phyloP scores from a whole-genome alignment of 2,113 vertebrate species.

The Marmota flaviventris region DNA sequence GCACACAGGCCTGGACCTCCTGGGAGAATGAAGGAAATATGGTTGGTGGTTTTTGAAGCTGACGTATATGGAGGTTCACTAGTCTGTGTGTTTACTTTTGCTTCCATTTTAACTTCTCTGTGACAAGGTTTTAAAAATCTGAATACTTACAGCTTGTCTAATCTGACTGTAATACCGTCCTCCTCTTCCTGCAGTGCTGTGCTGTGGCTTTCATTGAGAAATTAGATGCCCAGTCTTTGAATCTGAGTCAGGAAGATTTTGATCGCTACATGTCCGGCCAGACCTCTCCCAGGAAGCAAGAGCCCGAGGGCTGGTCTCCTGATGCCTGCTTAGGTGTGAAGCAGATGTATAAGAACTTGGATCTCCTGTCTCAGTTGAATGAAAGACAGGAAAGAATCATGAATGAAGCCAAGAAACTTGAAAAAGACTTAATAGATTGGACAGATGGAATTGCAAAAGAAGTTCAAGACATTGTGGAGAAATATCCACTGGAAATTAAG shows the following conservation, averaged over 20 bases:
- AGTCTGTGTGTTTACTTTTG: background rate
- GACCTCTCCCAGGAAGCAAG: constrained; percentile 91
- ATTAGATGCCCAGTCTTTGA: constrained; percentile 96
- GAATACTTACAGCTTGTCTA: background rate
- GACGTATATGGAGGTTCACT: background rate
- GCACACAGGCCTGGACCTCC: background rate
- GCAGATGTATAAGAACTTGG: constrained; percentile 94
- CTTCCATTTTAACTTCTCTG: background rate
- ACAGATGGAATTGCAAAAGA: constrained; percentile 92
- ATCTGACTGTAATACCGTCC: background rate
- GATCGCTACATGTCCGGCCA: constrained; percentile 97
- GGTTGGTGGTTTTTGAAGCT: background rate
- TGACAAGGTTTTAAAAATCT: background rate
- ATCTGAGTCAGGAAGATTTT: constrained; percentile 96
- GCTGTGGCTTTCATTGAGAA: constrained; percentile 98
- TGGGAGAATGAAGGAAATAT: background rate
- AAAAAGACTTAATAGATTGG: constrained; percentile 95
- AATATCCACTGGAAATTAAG: constrained; percentile 93
- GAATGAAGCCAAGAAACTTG: constrained; percentile 92
- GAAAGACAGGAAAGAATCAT: constrained; percentile 93
- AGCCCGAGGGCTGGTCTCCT: constrained; percentile 88
- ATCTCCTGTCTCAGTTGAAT: constrained; percentile 92
- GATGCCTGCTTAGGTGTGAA: constrained; percentile 90
- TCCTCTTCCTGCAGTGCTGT: constrained; percentile 92
- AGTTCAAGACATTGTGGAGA: constrained; percentile 94